A percentile compares a stretch with the other conserved stretches of the same genome.
Conservation (phyloP, 1,140 invertebrate species). For the Campodea augens region DNA sequence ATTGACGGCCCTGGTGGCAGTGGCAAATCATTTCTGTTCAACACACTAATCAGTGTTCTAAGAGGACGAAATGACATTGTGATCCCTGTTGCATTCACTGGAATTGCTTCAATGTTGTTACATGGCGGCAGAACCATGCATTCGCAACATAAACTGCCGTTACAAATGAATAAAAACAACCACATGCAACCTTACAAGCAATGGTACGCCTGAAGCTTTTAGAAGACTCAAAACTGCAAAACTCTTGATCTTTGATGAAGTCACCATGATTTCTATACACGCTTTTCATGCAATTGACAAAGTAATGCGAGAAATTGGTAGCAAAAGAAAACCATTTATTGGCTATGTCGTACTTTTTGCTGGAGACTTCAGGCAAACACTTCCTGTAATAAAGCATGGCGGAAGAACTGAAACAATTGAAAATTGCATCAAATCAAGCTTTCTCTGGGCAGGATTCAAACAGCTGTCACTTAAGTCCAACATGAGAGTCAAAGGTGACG, state of each 20-base stretch:
- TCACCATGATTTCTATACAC: background rate
- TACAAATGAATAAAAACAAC: no score
- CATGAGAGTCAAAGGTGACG: background rate
- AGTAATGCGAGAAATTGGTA: background rate
- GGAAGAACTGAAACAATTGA: slow-evolving; percentile 14
- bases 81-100: background rate
- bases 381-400: slow-evolving; percentile 15
- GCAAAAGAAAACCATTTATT: slow-evolving; percentile 1
- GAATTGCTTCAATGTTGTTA: background rate
- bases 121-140: background rate
- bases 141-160: background rate
- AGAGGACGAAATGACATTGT: background rate
- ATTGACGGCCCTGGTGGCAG: background rate
- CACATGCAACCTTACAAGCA: background rate
- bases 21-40: background rate
- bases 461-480: background rate
- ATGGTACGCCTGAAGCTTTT: background rate
- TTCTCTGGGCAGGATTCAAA: slow-evolving; percentile 8
- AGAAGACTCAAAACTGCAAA: background rate
- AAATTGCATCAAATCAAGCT: slow-evolving; percentile 15
- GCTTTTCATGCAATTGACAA: background rate
- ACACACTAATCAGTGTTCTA: background rate
- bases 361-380: slow-evolving; percentile 18
- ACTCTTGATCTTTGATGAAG: background rate
- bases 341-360: slow-evolving; percentile 9